Conservation (phyloP, 2,797 vertebrate genomes). For the Trichosurus vulpecula region DNA sequence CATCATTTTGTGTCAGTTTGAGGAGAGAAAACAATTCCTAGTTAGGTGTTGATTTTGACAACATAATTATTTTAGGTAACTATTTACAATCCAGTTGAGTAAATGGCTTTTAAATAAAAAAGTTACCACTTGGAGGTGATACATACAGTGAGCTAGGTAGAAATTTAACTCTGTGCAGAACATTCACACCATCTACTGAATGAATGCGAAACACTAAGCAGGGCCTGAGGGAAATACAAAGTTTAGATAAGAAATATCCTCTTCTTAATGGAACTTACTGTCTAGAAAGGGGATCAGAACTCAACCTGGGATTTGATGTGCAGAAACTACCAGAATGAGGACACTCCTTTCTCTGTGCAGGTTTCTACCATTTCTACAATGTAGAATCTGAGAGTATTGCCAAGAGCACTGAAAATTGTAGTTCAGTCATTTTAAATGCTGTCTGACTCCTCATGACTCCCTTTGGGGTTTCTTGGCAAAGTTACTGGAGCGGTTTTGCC, state of each 20-base stretch:
- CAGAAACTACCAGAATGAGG: not conserved
- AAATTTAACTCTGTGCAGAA: not conserved
- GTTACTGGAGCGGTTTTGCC: not conserved
- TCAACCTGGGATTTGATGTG: not conserved
- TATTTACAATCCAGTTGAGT: not conserved
- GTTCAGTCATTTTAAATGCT: not conserved
- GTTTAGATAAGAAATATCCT: not conserved
- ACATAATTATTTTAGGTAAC: not conserved
- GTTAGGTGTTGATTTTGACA: not conserved
- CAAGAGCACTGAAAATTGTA: not conserved
- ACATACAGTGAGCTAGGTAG: not conserved
- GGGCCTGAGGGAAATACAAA: not conserved
- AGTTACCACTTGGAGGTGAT: not conserved
- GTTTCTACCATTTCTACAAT: not conserved
- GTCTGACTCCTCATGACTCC: not conserved
- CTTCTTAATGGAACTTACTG: not conserved
- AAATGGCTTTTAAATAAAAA: not conserved
- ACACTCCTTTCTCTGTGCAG: not conserved
- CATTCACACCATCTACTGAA: not conserved
- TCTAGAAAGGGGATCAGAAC: not conserved
- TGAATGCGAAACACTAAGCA: not conserved
- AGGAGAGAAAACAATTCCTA: not conserved
- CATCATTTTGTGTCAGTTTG: not conserved
- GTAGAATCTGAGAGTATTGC: not conserved
- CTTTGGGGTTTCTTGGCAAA: not conserved